Evolutionary conservation across 1,140 invertebrate genomes (phyloP), one percentile per base, ranked within the genome.

Genomic region (Bombus polaris): DNA sequence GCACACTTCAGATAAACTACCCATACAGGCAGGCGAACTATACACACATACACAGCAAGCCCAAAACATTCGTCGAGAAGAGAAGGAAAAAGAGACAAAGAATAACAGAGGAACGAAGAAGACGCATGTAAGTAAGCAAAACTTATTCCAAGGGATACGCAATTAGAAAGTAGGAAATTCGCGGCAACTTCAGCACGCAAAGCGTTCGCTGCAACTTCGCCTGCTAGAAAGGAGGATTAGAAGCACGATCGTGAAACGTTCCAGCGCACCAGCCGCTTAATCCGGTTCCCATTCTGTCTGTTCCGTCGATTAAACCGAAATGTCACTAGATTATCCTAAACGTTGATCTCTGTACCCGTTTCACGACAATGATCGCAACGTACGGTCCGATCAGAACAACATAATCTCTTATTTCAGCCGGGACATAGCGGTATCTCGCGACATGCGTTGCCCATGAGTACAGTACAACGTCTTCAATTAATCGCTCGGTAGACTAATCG

Each of bases 161-260:
- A 87, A 84, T 87, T 87, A 84, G 82, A 84, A 84, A 87, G 75
- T 84, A 79, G 82, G 76, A 84, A 79, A 85, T 72, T 84, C 83
- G 83, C 75, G 39, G 76, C 68, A 47, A 44, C 66, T 79, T 13
- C 53, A 81, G 47, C 59, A 81, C 53, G 68, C 83, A 53, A 85
- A 85, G 76, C 83, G 65, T 68, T 62, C 68, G 68, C 68, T 71
- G 68, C 65, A 85, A 80, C 68, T 80, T 85, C 32, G 71, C 15
- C 22, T 62, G 39, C 39, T 85, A 8, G 77, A 70, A 80, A 72
- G 6, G 22, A 42, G 65, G 75, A 79, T 84, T 79, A 79, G 62
- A 84, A 68, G 42, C 62, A 65, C 77, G 83, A 80, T 85, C 83
- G 83, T 80, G 66, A 72, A 62, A 80, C 65, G 75, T 71, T 84